These are phyloP conservation scores for Nesometra sesokonis DNA, from an alignment of 35 echinoderm and acorn worm species.

Conservation along the genomic window DNA sequence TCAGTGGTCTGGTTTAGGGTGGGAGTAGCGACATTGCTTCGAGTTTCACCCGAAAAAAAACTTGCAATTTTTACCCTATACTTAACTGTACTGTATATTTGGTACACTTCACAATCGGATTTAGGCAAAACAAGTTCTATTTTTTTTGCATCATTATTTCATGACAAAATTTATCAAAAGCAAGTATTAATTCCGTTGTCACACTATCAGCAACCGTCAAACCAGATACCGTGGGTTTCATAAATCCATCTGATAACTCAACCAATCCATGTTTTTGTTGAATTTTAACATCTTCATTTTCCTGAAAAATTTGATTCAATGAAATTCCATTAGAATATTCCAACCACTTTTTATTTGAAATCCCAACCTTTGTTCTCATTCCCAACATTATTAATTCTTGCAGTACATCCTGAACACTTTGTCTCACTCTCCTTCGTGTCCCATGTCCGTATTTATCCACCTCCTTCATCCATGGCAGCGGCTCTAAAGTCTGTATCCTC, in stretches of 20 bases:
- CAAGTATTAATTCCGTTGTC: not conserved
- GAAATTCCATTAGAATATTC: constrained; percentile 19
- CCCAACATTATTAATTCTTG: constrained; percentile 57
- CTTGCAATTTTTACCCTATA: no score
- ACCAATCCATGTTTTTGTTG: not conserved
- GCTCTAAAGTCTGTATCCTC: constrained; percentile 86
- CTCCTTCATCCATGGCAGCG: constrained; percentile 73
- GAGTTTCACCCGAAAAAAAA: no score
- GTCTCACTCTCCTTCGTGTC: constrained; percentile 45
- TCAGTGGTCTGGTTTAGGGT: no score
- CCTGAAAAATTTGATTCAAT: constrained; percentile 34
- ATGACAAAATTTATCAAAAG: not conserved
- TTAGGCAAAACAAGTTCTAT: no score
- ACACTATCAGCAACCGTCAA: not conserved
- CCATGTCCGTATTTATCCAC: constrained; percentile 64
- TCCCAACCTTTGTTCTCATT: constrained; percentile 46
- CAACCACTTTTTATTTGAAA: constrained; percentile 21
- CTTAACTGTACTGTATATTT: no score
- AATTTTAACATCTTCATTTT: constrained; percentile 15
- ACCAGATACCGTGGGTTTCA: not conserved
- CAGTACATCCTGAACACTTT: constrained; percentile 29
- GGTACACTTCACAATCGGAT: no score
- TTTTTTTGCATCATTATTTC: no score
- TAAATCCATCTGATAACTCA: not conserved
- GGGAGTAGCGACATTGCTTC: no score